Conservation (phyloP, 2,113 vertebrate genomes). For the Pelusios castaneus region DNA sequence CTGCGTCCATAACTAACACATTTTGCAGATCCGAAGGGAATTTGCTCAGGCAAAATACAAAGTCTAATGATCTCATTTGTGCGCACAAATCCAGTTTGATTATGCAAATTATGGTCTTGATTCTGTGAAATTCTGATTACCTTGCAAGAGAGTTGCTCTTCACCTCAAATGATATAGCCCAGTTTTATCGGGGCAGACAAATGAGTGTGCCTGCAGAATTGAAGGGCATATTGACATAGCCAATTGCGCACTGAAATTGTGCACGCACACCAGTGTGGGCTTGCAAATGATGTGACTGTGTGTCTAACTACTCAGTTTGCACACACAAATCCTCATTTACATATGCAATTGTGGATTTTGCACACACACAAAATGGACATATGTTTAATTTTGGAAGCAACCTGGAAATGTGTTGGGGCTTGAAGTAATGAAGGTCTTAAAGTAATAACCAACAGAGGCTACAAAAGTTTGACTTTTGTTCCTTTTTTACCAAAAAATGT, state of each 20-base stretch:
- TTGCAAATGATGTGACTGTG: background rate
- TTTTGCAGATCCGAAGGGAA: background rate
- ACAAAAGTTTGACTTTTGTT: background rate
- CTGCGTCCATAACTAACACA: background rate
- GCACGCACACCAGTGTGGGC: background rate
- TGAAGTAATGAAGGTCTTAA: background rate
- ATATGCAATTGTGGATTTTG: no score
- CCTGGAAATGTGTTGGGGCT: background rate
- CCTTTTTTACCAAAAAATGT: background rate
- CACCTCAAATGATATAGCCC: background rate
- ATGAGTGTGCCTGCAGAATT: rapidly evolving
- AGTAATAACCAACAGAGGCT: background rate
- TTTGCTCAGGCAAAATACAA: background rate
- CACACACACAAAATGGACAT: background rate
- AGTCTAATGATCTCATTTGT: background rate
- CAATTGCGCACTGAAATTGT: background rate
- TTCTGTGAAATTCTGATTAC: background rate
- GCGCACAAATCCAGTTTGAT: background rate
- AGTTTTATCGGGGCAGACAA: background rate
- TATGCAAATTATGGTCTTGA: background rate
- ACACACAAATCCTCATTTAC: background rate
- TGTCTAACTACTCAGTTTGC: background rate
- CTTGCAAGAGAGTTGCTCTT: background rate
- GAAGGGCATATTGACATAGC: background rate
- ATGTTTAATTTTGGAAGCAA: background rate